phyloP scores from a whole-genome alignment of 2,888 invertebrate genomes.

The Andrena fulva region DNA sequence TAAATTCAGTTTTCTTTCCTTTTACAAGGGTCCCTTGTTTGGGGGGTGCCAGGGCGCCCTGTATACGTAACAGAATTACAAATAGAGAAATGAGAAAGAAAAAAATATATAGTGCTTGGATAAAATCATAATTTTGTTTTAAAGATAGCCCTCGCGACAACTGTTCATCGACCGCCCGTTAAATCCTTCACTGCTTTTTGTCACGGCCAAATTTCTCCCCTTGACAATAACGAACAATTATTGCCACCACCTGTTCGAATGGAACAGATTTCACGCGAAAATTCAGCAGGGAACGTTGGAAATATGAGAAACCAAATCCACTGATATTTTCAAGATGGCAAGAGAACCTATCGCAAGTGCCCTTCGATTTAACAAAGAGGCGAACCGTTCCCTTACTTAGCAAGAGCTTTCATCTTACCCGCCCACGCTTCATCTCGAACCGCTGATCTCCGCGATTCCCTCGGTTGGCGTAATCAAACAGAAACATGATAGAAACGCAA shows the following conservation, averaged over 20 bases:
- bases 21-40: no score
- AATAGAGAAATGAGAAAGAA: no score
- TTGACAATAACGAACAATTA: no score
- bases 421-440: neutral
- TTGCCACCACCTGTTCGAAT: neutral
- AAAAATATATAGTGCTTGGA: no score
- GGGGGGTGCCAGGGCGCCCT: no score
- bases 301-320: neutral
- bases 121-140: no score
- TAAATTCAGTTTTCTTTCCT: no score
- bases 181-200: no score
- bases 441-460: neutral
- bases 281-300: neutral
- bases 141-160: no score
- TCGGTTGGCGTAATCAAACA: conserved; percentile 18
- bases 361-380: neutral
- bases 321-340: neutral
- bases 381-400: conserved; percentile 1
- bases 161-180: no score
- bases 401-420: conserved; percentile 2
- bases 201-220: no score
- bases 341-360: neutral
- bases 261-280: neutral
- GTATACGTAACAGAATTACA: no score
- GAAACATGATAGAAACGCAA: conserved; percentile 30